A percentile compares a stretch with the other conserved stretches of the same genome.
Evolutionary conservation across 1,140 invertebrate genomes (phyloP).

Genomic region (Hyles vespertilio): DNA sequence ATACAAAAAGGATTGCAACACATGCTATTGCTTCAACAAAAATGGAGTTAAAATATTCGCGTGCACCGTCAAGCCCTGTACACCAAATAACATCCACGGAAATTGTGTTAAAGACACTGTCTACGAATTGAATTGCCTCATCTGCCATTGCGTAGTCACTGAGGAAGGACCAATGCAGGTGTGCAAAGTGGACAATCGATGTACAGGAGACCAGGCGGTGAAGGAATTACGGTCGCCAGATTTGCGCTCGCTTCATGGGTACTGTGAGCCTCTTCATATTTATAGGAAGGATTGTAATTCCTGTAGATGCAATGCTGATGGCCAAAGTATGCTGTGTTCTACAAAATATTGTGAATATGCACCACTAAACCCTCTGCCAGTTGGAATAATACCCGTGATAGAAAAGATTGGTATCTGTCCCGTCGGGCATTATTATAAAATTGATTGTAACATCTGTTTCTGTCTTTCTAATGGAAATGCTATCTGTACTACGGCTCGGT

Average conservation of each 20-base stretch:
- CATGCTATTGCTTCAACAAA: constrained; percentile 36
- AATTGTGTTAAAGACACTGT: constrained; percentile 35
- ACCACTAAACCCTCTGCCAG: constrained; percentile 11
- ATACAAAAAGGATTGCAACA: constrained; percentile 41
- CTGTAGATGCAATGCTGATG: constrained; percentile 43
- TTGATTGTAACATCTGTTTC: constrained; percentile 55
- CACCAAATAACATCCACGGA: constrained; percentile 10
- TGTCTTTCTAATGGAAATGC: constrained; percentile 51
- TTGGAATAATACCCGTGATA: constrained; percentile 43
- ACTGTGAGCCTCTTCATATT: constrained; percentile 43
- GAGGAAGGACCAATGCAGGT: constrained; percentile 27
- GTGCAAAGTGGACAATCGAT: constrained; percentile 31
- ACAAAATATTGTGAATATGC: constrained; percentile 30
- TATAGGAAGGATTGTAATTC: constrained; percentile 49
- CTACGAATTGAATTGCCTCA: constrained; percentile 42
- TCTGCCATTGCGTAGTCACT: constrained; percentile 34
- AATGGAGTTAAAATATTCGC: constrained; percentile 29
- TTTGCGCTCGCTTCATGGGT: constrained; percentile 31
- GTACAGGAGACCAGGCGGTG: constrained; percentile 9
- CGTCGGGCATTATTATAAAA: constrained; percentile 39
- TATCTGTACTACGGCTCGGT: constrained; percentile 45
- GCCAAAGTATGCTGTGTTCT: constrained; percentile 42
- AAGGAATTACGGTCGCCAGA: neutral
- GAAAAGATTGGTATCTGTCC: constrained; percentile 30
- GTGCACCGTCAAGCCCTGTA: constrained; percentile 34